Evolutionary conservation across 2,888 invertebrate genomes (phyloP).

Genomic region (Orchestes rusci): DNA sequence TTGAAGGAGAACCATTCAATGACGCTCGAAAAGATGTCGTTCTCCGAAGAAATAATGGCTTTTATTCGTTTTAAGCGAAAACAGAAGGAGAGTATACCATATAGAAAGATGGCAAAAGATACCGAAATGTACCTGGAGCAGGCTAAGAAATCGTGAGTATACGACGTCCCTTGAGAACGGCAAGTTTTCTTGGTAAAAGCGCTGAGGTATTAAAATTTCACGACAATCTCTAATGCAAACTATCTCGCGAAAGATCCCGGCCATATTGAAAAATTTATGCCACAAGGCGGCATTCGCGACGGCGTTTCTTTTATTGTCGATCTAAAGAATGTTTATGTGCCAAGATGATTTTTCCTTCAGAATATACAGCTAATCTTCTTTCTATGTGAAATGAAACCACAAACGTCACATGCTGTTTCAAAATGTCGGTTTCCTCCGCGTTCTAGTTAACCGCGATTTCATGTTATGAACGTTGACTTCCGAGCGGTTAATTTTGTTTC

Average conservation of each 20-base stretch:
- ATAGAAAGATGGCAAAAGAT: conserved; percentile 5
- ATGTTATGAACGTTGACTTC: conserved; percentile 12
- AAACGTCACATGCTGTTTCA: background rate
- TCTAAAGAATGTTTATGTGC: conserved; percentile 3
- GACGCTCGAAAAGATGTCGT: too few relatives aligned
- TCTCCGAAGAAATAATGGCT: too few relatives aligned
- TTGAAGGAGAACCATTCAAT: too few relatives aligned
- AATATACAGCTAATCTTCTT: too few relatives aligned
- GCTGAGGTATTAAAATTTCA: conserved; percentile 33
- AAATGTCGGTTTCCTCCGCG: conserved; percentile 1
- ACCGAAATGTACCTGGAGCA: conserved; percentile 3
- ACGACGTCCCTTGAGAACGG: conserved; percentile 12
- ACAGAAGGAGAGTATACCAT: background rate
- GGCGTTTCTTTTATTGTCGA: conserved; percentile 18
- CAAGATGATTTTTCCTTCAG: too few relatives aligned
- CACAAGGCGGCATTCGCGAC: conserved; percentile 10
- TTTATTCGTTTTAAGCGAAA: too few relatives aligned
- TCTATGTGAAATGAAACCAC: background rate
- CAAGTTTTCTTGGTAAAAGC: conserved; percentile 15
- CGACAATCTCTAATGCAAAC: conserved; percentile 32
- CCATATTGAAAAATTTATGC: conserved; percentile 32
- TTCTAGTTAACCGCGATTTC: too few relatives aligned
- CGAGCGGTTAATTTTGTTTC: conserved; percentile 17
- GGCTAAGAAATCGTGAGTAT: conserved; percentile 10
- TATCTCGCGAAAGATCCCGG: conserved; percentile 31